Base-by-base conservation (phyloP, 2,113 vertebrate species). In the Ctenodactylus gundi region DNA sequence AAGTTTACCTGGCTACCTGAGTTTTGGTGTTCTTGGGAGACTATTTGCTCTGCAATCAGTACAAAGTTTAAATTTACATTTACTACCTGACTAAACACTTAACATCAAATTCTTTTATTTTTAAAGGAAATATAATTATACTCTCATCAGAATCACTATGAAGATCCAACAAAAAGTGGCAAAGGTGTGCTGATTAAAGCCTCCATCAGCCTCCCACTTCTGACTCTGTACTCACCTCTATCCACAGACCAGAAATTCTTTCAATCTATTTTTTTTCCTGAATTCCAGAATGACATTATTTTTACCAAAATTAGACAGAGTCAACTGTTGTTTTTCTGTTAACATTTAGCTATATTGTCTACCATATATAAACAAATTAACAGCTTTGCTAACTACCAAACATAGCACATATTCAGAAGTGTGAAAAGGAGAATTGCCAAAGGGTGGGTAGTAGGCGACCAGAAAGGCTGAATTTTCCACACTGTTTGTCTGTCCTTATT, bases 381-480 rank as follows among this genome's bases (percentile, higher is more conserved):
- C 34, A 95, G n/a, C n/a, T 83, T 91, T 55, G 67, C 6, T 84
- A 49, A 36, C 77, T 89, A 62, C n/a, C 67, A 57, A 91, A 90
- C 25, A 62, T 29, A 95, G 68, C 36, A 77, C 7, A 77, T 62
- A 85, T 81, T 85, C 72, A 77, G 65, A 70, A 36, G 6, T 68
- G 39, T 68, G 34, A 72, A 92, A 87, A 84, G 65, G 27, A 76
- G 12, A 77, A 67, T 67, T 87, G 51, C 21, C 83, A 10, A 15
- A 65, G 46, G 70, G 20, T 72, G 18, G 6, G 39, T n/a, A 12
- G 36, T 31, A 93, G 41, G 6, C 57, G 1, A 64, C 58, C 44
- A 91, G 62, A 84, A 82, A 90, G 70, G 18, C 39, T 57, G 62
- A 76, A 75, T 88, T 95, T 95, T 93, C 27, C n/a, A 82, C 11